Percentiles rank a stretch among this genome's conserved stretches.
Conservation (phyloP, 1,140 invertebrate genomes). For the Ridgeia piscesae region DNA sequence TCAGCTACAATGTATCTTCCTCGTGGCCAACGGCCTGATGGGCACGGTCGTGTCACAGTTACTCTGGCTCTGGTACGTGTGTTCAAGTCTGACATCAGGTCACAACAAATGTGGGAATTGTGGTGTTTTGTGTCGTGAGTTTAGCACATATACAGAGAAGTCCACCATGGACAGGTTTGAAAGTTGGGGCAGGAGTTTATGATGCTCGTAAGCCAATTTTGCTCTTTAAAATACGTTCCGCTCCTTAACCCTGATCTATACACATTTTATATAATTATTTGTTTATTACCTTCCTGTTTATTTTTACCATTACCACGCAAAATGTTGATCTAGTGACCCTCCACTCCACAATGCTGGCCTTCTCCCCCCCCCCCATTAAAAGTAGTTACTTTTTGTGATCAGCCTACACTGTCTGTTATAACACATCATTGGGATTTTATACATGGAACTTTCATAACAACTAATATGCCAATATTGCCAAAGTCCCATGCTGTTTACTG, state of each 20-base stretch:
- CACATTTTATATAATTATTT: no score
- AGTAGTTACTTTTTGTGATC: background rate
- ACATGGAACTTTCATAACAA: no score
- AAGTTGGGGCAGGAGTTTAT: no score
- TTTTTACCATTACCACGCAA: background rate
- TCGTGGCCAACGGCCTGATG: constrained; percentile 82
- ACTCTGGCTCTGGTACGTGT: constrained; percentile 80
- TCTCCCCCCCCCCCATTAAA: no score
- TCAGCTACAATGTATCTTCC: constrained; percentile 73
- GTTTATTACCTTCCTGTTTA: no score
- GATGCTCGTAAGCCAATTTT: no score
- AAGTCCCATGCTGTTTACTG: constrained; percentile 15
- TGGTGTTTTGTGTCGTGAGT: background rate
- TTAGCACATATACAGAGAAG: no score
- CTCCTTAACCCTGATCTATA: no score
- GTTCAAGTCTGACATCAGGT: background rate
- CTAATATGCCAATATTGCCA: constrained; percentile 30
- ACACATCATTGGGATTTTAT: background rate
- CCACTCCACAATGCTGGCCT: no score
- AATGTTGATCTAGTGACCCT: no score
- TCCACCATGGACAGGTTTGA: no score
- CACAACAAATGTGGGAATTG: background rate
- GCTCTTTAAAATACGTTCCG: no score
- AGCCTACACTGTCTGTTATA: background rate
- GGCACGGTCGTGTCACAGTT: constrained; percentile 84